Evolutionary conservation across 2,797 vertebrate species (phyloP), one percentile per base, ranked within the genome.

Genomic region (Saxicola maurus): DNA sequence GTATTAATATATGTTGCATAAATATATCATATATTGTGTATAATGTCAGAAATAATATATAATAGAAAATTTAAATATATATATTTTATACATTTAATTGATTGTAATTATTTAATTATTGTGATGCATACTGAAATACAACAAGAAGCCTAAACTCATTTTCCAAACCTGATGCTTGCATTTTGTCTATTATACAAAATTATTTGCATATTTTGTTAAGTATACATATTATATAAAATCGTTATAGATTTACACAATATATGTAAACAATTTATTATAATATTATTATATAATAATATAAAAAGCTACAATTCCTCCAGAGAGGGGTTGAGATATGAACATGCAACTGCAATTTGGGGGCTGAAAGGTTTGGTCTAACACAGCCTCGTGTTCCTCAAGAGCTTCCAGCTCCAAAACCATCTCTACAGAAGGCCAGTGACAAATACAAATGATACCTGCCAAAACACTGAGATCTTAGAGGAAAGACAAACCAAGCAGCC

Each of bases 251-350:
- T 35, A 17, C 15, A 12, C 17, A 7, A 7, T 17, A 25, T 11
- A n/a, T 25, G 7, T 9, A 40, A 42, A 24, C 5, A 2, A 17
- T 9, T 43, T 42, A 17, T 25, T 11, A 17, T 11, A 17, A 1
- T 5, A 3, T 17, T 38, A 27, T 38, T 31, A 28, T 4, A n/a
- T 6, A 17, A 14, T 17, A n/a, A 17, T 4, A 37, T 27, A 7
- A 15, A 25, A 57, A 38, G 4, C 4, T 37, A 4, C 4, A 59
- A 4, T 24, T 75, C 23, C 17, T 40, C 3, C 30, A 31, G 10
- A 48, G 5, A 2, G 0, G 0, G 2, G 2, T 0, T 62, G 13
- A 19, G n/a, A 16, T 2, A 46, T 7, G 9, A 10, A 16, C 3
- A 13, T 6, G 3, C 10, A 11, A 12, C 4, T 45, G 24, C 21